These are phyloP conservation scores for Ophioninae sp. DNA, from an alignment of 2,888 invertebrate genomes.

Conservation along the genomic window DNA sequence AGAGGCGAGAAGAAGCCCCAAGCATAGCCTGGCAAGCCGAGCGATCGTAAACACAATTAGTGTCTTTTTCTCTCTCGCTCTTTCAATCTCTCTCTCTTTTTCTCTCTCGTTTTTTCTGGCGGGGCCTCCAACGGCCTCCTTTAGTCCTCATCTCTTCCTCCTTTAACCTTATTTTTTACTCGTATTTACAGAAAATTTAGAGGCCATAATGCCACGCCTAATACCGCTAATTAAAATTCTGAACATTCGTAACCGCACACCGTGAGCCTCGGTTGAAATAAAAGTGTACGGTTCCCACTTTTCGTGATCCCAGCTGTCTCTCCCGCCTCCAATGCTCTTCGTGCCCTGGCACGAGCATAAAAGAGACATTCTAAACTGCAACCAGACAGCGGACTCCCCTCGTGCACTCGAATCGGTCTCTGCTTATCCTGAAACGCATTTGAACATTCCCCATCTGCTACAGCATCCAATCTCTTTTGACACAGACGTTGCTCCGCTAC, in stretches of 20 bases:
- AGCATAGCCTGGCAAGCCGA: slow-evolving; percentile 57
- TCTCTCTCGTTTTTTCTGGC: slow-evolving; percentile 11
- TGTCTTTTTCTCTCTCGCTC: slow-evolving; percentile 62
- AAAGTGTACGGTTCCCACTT: slow-evolving; percentile 35
- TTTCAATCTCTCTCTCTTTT: not conserved
- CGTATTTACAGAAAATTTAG: slow-evolving; percentile 75
- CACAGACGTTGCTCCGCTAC: slow-evolving; percentile 23
- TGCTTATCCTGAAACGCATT: slow-evolving; percentile 39
- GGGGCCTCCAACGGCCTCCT: slow-evolving; percentile 63
- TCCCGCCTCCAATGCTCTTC: not conserved
- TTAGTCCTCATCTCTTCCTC: slow-evolving; percentile 23
- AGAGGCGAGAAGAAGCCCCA: slow-evolving; percentile 50
- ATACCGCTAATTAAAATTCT: slow-evolving; percentile 77
- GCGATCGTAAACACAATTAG: slow-evolving; percentile 77
- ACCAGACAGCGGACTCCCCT: not conserved
- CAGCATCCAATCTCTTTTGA: slow-evolving; percentile 29
- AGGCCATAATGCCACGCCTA: slow-evolving; percentile 72
- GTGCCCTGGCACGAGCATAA: slow-evolving; percentile 4
- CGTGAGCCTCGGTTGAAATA: slow-evolving; percentile 49
- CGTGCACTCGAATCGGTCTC: not conserved
- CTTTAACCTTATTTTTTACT: slow-evolving; percentile 55
- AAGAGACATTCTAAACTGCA: slow-evolving; percentile 41
- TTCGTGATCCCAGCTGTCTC: slow-evolving; percentile 16
- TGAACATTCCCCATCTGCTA: slow-evolving; percentile 42
- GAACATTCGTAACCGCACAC: slow-evolving; percentile 68